Evolutionary conservation across 2,113 vertebrate genomes (phyloP).

Genomic region (Brachypteracias leptosomus): DNA sequence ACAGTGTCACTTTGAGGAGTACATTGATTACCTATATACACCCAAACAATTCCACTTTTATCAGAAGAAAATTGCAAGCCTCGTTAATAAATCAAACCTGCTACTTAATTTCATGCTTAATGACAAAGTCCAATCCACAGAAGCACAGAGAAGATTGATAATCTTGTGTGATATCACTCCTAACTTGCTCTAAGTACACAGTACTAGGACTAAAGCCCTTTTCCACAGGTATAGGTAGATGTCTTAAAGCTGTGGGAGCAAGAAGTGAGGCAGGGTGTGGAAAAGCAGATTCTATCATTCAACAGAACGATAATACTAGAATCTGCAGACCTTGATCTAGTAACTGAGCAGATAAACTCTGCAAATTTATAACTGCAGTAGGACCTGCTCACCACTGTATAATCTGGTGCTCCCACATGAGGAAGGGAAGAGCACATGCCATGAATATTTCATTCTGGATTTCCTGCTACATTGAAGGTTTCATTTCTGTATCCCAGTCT

Average conservation of each 20-base stretch:
- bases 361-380: background rate
- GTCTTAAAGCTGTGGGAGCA: background rate
- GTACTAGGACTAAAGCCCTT: background rate
- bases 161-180: background rate
- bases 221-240: background rate
- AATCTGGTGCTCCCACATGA: background rate
- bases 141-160: background rate
- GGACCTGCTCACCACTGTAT: background rate
- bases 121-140: background rate
- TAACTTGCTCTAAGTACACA: fast-evolving
- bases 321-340: background rate
- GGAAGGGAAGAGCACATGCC: background rate
- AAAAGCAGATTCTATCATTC: background rate
- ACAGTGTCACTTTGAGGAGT: background rate
- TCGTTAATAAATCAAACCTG: background rate
- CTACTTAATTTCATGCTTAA: background rate
- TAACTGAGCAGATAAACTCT: background rate
- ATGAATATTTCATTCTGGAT: background rate
- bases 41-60: background rate
- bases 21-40: background rate
- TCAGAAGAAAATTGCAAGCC: background rate
- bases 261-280: background rate
- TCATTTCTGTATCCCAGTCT: background rate
- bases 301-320: background rate
- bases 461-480: background rate